phyloP scores from a whole-genome alignment of 2,888 invertebrate species.

The Alsophila aescularia region DNA sequence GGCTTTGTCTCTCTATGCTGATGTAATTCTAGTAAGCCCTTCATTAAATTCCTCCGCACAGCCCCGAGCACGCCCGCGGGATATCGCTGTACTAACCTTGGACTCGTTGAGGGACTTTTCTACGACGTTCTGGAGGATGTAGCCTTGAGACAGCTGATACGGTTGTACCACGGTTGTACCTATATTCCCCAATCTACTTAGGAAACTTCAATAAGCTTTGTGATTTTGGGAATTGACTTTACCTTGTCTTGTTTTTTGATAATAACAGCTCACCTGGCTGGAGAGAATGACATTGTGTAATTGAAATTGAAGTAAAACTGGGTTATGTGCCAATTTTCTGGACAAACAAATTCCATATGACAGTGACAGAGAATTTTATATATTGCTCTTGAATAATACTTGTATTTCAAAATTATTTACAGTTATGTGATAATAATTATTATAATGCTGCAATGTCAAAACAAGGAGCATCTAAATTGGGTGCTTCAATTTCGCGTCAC shows the following conservation, averaged over 20 bases:
- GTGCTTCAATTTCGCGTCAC: neutral
- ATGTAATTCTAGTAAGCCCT: conserved; percentile 23
- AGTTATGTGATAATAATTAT: neutral
- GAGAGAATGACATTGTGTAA: neutral
- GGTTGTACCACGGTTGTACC: no score
- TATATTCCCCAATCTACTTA: conserved; percentile 6
- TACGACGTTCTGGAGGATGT: conserved; percentile 34
- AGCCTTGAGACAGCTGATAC: conserved; percentile 47
- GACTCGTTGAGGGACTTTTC: conserved; percentile 57
- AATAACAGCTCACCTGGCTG: neutral
- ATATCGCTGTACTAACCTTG: conserved; percentile 56
- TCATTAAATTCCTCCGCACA: conserved; percentile 16
- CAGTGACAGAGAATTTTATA: neutral
- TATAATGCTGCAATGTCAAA: neutral
- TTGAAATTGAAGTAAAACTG: conserved; percentile 5
- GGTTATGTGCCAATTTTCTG: conserved; percentile 11
- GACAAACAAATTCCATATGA: neutral
- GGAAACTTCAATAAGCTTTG: conserved; percentile 2
- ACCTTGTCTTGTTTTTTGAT: neutral
- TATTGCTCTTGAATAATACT: neutral
- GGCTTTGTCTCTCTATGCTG: conserved; percentile 18
- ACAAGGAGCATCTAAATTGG: neutral
- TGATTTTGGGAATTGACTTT: neutral
- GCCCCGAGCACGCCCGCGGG: conserved; percentile 40
- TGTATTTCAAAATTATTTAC: neutral